Evolutionary conservation across 2,888 invertebrate species (phyloP), one percentile per base, ranked within the genome.

Genomic region (Cheilosia variabilis): DNA sequence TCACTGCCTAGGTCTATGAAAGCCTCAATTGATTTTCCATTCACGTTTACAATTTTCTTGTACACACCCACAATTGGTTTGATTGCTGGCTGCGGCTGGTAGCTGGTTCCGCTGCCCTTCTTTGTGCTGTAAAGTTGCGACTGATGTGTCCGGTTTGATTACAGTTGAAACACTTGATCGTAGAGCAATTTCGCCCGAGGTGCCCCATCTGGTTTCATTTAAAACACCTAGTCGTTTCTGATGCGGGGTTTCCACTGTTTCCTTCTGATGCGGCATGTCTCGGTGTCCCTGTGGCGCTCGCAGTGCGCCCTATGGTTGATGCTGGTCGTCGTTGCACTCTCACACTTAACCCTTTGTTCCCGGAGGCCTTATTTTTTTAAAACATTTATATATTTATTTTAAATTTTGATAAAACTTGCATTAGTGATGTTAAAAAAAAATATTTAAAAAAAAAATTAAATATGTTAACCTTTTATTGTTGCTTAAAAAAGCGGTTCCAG

Each of bases 1-100:
- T 77, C 77, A 13, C 45, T 77, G 22, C 55, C 34, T 9, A 73
- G 19, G 17, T 47, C 65, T 9, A 75, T 37, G 31, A 62, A 69
- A 5, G 37, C 45, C 2, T 53, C 19, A 4, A 76, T 31, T 13
- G 50, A 15, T 10, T 55, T 27, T 13, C 50, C 63, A 27, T 78
- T 78, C 17, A 71, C 50, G 13, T 41, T n/a, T n/a, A 41, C 60
- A 34, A 17, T 34, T 24, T 65, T 73, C 2, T 55, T 24, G 9
- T 65, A 57, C 19, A 58, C 71, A 60, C 52, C 60, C 17, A 19
- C 19, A 19, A 19, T 19, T 19, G 19, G 19, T 19, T 19, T 19
- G 19, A 19, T 2, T 19, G 19, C 24, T 9, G 37, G 19, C 19
- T 34, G 41, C 34, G 55, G 17, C 37, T 52, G 7, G 2, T 13